phyloP scores from a whole-genome alignment of 2,113 vertebrate species.

The Psephotus haematonotus region DNA sequence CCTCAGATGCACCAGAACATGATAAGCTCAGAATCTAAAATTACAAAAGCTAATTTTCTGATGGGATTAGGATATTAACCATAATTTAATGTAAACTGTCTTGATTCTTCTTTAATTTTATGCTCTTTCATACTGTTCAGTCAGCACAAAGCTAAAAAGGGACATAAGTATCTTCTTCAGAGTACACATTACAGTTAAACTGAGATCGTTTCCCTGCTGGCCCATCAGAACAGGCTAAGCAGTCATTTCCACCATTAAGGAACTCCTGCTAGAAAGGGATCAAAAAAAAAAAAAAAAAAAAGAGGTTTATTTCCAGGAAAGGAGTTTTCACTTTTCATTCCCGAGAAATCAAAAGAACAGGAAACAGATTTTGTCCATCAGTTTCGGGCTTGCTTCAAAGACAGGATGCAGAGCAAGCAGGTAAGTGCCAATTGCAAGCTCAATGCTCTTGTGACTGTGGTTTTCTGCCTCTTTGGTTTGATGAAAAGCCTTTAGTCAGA shows the following conservation, averaged over 20 bases:
- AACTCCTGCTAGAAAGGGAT: background rate
- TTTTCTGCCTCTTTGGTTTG: background rate
- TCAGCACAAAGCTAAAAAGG: background rate
- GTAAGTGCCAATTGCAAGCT: background rate
- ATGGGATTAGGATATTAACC: background rate
- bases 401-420: background rate
- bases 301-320: background rate
- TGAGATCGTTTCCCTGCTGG: background rate
- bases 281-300: background rate
- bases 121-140: background rate
- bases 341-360: background rate
- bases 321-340: background rate
- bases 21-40: background rate
- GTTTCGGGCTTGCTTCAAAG: background rate
- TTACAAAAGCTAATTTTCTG: background rate
- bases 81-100: background rate
- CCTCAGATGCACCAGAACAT: background rate
- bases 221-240: background rate
- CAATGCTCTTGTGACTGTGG: background rate
- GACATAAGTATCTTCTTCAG: background rate
- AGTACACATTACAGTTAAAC: background rate
- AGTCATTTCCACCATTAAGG: background rate
- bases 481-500: background rate
- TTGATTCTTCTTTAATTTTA: background rate
- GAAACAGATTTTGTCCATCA: background rate